These are phyloP conservation scores for Acanthosepion lycidas DNA, from an alignment of 2,888 invertebrate species.

Conservation along the genomic window DNA sequence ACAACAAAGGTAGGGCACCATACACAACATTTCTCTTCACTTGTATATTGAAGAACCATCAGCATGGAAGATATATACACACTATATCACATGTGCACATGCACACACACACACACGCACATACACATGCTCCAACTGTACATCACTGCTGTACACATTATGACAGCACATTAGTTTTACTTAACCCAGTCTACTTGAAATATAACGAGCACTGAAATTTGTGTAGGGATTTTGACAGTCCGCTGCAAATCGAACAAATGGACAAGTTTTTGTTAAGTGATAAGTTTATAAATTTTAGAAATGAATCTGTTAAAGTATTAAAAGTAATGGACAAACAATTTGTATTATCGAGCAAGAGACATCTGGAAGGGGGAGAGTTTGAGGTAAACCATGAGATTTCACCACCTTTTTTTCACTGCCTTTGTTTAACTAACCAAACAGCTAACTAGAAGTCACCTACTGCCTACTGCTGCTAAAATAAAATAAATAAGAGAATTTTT, in stretches of 20 bases:
- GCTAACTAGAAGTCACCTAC: slow-evolving; percentile 12
- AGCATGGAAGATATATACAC: not conserved
- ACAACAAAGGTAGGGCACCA: slow-evolving; percentile 21
- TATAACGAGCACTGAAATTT: not conserved
- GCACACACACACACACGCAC: not conserved
- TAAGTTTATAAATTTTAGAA: not conserved
- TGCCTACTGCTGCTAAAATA: slow-evolving; percentile 33
- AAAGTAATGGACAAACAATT: not conserved
- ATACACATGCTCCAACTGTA: not conserved
- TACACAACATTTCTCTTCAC: not conserved
- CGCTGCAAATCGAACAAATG: not conserved
- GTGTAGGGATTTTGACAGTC: not conserved
- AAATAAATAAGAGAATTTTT: not conserved
- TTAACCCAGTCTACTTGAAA: not conserved
- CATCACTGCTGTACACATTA: not conserved
- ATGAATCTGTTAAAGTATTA: not conserved
- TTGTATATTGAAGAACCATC: not conserved
- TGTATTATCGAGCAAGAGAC: not conserved
- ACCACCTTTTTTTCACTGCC: not conserved
- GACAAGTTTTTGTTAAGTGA: not conserved
- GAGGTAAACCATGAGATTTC: not conserved
- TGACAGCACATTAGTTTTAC: not conserved
- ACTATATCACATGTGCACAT: too few species aligned
- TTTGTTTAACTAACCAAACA: slow-evolving; percentile 33
- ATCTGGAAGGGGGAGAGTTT: slow-evolving; percentile 14